A percentile compares a stretch with the other conserved stretches of the same genome.
These are phyloP conservation scores for Catocala sponsa DNA, from an alignment of 2,888 invertebrate species.

Conservation along the genomic window DNA sequence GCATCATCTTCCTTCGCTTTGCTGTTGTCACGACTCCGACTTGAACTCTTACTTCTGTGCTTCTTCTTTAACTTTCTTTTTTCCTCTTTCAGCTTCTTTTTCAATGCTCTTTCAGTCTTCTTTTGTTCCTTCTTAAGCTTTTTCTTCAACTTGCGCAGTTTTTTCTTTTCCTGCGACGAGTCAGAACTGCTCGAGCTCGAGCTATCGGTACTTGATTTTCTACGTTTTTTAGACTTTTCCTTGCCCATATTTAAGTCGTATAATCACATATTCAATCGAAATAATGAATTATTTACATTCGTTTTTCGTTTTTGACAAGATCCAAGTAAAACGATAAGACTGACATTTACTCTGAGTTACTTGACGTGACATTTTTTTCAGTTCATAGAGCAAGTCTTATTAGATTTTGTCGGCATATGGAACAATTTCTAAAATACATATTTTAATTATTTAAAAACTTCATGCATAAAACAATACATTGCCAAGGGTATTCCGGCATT, in stretches of 20 bases:
- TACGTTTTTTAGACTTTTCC: conserved; percentile 78
- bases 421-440: too few relatives aligned
- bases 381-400: too few relatives aligned
- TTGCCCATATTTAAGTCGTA: conserved; percentile 69
- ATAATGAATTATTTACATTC: conserved; percentile 36
- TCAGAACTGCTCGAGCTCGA: conserved; percentile 81
- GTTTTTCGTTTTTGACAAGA: neutral
- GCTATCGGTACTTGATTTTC: conserved; percentile 61
- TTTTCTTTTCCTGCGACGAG: conserved; percentile 81
- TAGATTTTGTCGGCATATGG: too few relatives aligned
- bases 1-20: conserved; percentile 54
- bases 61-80: conserved; percentile 77
- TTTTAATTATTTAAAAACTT: too few relatives aligned
- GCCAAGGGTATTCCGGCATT: too few relatives aligned
- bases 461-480: too few relatives aligned
- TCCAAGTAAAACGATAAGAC: too few relatives aligned
- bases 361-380: too few relatives aligned
- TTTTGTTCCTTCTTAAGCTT: conserved; percentile 86
- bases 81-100: conserved; percentile 84
- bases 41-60: conserved; percentile 60
- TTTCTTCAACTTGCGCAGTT: conserved; percentile 86
- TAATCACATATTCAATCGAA: conserved; percentile 19
- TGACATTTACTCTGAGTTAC: too few relatives aligned
- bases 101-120: conserved; percentile 84
- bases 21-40: conserved; percentile 56